Percentiles rank a stretch among this genome's conserved stretches.
These are phyloP conservation scores for Norana najaformis DNA, from an alignment of 2,888 invertebrate genomes.

Conservation along the genomic window DNA sequence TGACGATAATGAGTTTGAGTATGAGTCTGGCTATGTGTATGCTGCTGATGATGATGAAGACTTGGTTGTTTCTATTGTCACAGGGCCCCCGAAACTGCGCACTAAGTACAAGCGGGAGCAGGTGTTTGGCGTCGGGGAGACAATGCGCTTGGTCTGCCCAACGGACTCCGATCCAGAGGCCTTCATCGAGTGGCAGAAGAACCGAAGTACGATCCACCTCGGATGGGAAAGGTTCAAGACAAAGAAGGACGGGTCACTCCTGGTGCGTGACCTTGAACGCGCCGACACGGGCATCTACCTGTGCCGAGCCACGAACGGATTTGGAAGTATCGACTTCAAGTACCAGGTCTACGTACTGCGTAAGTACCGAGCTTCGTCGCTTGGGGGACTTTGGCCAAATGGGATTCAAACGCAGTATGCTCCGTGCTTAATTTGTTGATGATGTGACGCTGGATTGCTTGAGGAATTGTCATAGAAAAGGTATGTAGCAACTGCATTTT, in stretches of 20 bases:
- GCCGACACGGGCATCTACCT: neutral
- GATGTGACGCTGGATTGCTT: no score
- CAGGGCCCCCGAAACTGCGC: neutral
- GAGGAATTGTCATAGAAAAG: no score
- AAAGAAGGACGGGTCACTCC: neutral
- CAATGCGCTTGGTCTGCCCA: neutral
- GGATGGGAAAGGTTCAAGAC: neutral
- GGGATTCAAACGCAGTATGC: no score
- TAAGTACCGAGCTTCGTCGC: neutral
- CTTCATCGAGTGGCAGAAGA: neutral
- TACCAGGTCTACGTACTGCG: neutral
- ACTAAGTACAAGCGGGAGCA: neutral
- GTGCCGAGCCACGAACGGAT: neutral
- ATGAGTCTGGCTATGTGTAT: no score
- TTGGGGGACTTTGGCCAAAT: no score
- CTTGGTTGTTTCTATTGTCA: neutral
- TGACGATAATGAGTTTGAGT: neutral
- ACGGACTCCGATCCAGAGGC: neutral
- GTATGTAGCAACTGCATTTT: no score
- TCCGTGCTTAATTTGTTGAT: no score
- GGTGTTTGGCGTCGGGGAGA: neutral
- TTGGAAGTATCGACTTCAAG: conserved; percentile 15
- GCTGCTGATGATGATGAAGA: neutral
- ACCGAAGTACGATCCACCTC: neutral
- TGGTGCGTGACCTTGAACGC: neutral